These are phyloP conservation scores for Orchesella cincta DNA, from an alignment of 1,140 invertebrate species.

Conservation along the genomic window DNA sequence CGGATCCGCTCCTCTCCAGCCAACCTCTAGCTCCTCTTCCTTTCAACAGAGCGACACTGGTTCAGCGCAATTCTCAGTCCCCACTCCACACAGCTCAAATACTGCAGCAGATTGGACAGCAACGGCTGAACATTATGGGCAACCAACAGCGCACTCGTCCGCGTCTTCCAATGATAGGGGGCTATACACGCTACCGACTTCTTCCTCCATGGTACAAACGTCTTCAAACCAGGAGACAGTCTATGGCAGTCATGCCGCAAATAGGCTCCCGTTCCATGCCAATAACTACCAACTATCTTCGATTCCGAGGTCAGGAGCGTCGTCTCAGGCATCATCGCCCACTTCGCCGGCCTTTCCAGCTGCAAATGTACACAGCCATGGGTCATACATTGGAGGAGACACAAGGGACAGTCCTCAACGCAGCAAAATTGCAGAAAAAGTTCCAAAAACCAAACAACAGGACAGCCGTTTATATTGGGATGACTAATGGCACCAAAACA, in stretches of 20 bases:
- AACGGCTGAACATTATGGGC: neutral
- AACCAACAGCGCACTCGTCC: neutral
- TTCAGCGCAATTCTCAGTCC: neutral
- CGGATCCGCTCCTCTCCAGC: neutral
- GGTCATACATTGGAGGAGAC: slow-evolving; percentile 4
- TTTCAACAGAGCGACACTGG: slow-evolving; percentile 2
- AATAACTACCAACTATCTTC: slow-evolving; percentile 1
- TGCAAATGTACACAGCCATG: neutral
- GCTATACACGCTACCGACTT: neutral
- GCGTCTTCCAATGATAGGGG: neutral
- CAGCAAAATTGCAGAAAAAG: neutral
- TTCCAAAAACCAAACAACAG: neutral
- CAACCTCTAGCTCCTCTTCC: neutral
- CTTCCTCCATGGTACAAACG: slow-evolving; percentile 7
- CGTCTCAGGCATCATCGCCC: slow-evolving; percentile 3
- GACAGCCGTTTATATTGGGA: too few relatives aligned
- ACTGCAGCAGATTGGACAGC: neutral
- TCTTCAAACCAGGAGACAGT: neutral
- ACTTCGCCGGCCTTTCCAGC: neutral
- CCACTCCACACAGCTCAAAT: slow-evolving; percentile 4
- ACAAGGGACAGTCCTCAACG: too few relatives aligned
- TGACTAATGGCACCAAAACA: too few relatives aligned
- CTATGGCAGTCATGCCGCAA: neutral
- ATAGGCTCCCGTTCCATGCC: neutral
- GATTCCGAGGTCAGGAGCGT: neutral